Evolutionary conservation across 2,888 invertebrate species (phyloP), one percentile per base, ranked within the genome.

Genomic region (Orthosia cruda): DNA sequence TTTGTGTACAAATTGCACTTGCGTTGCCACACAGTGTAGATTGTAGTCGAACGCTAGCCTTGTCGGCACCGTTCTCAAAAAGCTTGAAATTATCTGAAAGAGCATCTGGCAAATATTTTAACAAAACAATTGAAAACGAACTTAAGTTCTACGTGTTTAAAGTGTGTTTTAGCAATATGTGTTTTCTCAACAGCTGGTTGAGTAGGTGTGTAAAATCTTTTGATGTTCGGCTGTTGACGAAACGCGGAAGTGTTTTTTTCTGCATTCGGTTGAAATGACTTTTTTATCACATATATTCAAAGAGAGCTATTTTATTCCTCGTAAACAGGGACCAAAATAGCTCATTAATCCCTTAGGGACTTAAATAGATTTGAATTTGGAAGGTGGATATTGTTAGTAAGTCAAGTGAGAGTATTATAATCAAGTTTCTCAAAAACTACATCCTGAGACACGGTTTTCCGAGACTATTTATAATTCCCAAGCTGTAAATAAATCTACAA

Each of bases 151-250:
- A 59, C 7, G 5, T 0, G 0, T 3, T 20, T 13, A 26, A 49
- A 49, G 49, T 75, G 0, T 13, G 13, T 26, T 75, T 74, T n/a
- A n/a, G 11, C 12, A 26, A 20, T 7, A 47, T 7, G 47, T 1
- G 20, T 40, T n/a, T 40, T 15, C 1, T 16, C 1, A 49, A 20
- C 7, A 52, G 62, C 12, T 57, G 23, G 9, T 77, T 12, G 18
- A 72, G 3, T 11, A 54, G 20, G 15, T 45, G 62, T 57, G 61
- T 57, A 20, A 74, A 80, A 57, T 77, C 45, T 55, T 80, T 80
- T 80, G 61, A 80, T 66, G 65, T 57, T 74, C 32, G 16, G 4
- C n/a, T 73, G 61, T 57, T 77, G 77, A 77, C 26, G 23, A 61
- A 80, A 54, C 45, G 11, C 45, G 11, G 32, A 73, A 49, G 50